phyloP scores from a whole-genome alignment of 1,140 invertebrate genomes.

The Sycobia sp. region DNA sequence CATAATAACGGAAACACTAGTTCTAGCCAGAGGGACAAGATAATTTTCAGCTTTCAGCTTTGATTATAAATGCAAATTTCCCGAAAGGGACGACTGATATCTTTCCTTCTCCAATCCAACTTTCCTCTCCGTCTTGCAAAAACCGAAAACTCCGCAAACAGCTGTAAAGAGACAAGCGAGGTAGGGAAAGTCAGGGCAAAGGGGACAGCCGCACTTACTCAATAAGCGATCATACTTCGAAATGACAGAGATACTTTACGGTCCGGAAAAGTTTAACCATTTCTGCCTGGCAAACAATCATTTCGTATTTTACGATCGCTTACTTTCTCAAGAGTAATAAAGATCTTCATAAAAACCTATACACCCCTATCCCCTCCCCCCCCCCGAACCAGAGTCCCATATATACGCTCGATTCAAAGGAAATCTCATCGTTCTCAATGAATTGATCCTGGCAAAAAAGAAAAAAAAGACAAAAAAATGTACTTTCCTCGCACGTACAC shows the following conservation, averaged over 20 bases:
- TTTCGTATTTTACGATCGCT: constrained; percentile 22
- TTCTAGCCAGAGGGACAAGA: no score
- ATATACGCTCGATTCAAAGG: background rate
- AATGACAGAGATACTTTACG: constrained; percentile 1
- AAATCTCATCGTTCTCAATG: background rate
- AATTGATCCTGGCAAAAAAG: constrained; percentile 12
- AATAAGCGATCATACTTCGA: constrained; percentile 17
- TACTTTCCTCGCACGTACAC: no score
- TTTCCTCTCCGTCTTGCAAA: background rate
- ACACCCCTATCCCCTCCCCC: background rate
- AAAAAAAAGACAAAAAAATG: constrained; percentile 27
- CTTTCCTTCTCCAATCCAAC: background rate
- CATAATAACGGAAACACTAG: no score
- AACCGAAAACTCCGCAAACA: constrained; percentile 9
- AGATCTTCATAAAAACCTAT: background rate
- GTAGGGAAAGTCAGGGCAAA: background rate
- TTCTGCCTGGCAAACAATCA: constrained; percentile 23
- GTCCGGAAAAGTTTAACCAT: constrained; percentile 21
- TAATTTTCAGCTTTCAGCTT: background rate
- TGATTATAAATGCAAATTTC: background rate
- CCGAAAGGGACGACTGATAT: no score
- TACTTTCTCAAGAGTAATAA: constrained; percentile 11
- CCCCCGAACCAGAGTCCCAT: no score
- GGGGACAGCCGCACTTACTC: constrained; percentile 6
- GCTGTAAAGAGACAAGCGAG: constrained; percentile 6